Percentiles rank a stretch among this genome's conserved stretches.
Conservation (phyloP, 2,797 vertebrate species). For the Podarcis siculus region DNA sequence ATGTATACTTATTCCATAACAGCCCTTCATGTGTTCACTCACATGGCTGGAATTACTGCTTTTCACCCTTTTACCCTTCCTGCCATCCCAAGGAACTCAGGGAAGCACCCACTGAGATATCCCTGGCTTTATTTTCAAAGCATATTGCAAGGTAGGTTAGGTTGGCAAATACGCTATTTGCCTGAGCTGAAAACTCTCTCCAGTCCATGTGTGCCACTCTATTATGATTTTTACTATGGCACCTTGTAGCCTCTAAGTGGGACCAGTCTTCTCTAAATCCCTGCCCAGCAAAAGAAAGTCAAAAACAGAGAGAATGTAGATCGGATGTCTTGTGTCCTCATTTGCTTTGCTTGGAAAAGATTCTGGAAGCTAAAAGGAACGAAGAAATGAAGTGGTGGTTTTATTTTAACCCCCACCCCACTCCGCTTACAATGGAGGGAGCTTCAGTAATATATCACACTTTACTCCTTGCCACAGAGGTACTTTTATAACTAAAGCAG, state of each 20-base stretch:
- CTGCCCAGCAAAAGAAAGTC: neutral
- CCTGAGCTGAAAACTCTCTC: too few relatives aligned
- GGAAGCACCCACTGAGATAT: too few relatives aligned
- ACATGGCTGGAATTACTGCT: too few relatives aligned
- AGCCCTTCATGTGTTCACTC: too few relatives aligned
- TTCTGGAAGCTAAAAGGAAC: slow-evolving; percentile 34
- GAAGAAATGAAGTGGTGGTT: slow-evolving; percentile 2
- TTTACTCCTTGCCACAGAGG: slow-evolving; percentile 54
- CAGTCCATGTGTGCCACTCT: too few relatives aligned
- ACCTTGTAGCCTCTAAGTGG: neutral
- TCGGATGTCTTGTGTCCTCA: neutral
- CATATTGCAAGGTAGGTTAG: too few relatives aligned
- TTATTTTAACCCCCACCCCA: slow-evolving; percentile 23
- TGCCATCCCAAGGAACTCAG: too few relatives aligned
- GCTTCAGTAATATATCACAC: slow-evolving; percentile 36
- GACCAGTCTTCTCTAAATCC: neutral
- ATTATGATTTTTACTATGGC: too few relatives aligned
- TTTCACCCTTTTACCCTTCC: too few relatives aligned
- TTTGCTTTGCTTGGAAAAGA: neutral
- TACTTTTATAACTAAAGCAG: slow-evolving; percentile 66
- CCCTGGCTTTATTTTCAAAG: too few relatives aligned
- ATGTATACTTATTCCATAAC: too few relatives aligned
- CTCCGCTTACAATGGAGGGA: slow-evolving; percentile 24
- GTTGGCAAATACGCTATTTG: too few relatives aligned
- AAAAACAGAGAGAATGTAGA: neutral